Percentiles rank a stretch among this genome's conserved stretches.
Evolutionary conservation across 2,797 vertebrate species (phyloP).

Genomic region (Podargus strigoides): DNA sequence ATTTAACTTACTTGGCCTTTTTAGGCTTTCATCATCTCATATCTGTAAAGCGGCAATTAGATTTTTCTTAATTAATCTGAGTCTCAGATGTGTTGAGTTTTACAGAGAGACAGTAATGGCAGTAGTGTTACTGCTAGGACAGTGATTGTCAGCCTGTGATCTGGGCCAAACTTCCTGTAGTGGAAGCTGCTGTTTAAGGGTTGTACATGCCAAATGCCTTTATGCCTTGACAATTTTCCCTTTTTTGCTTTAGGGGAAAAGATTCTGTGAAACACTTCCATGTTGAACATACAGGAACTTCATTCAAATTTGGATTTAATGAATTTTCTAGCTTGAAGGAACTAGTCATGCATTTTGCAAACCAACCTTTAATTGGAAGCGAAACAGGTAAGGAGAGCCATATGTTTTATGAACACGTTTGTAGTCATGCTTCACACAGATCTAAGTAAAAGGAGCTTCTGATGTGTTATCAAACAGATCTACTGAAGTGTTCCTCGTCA

Average conservation of each 20-base stretch:
- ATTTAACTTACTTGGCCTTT: background rate
- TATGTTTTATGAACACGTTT: background rate
- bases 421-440: background rate
- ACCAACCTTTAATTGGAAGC: conserved; percentile 93
- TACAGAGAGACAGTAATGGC: background rate
- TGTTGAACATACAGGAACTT: conserved; percentile 75
- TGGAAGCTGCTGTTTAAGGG: background rate
- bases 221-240: background rate
- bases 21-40: background rate
- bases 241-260: conserved; percentile 81
- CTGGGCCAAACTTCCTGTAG: background rate
- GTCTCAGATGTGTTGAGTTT: background rate
- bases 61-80: background rate
- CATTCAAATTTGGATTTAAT: conserved; percentile 90
- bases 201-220: background rate
- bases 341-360: conserved; percentile 91
- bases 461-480: background rate
- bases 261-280: conserved; percentile 97
- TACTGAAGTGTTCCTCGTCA: background rate
- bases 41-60: background rate
- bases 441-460: background rate
- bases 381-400: conserved; percentile 83
- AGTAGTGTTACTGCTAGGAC: background rate
- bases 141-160: background rate
- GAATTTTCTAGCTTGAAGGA: conserved; percentile 85